phyloP scores from a whole-genome alignment of 2,113 vertebrate genomes.

The Equus quagga region DNA sequence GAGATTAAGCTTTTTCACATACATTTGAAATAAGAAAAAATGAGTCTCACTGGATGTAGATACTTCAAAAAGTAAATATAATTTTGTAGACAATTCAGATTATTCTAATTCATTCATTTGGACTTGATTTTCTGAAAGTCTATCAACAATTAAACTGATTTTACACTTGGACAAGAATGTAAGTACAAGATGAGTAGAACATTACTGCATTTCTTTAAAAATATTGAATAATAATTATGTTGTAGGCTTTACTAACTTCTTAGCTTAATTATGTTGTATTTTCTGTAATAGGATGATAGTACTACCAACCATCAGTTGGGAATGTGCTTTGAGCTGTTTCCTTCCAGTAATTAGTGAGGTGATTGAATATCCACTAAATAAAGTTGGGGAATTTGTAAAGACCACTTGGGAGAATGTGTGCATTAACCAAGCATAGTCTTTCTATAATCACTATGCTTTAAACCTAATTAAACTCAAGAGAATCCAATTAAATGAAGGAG shows the following conservation, averaged over 20 bases:
- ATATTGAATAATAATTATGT: slow-evolving; percentile 6
- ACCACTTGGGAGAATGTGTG: slow-evolving; percentile 60
- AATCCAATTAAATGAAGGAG: slow-evolving; percentile 66
- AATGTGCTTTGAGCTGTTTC: slow-evolving; percentile 55
- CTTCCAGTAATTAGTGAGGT: slow-evolving; percentile 69
- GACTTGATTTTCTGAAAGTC: not conserved
- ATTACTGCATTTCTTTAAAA: slow-evolving; percentile 11
- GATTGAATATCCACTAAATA: slow-evolving; percentile 72
- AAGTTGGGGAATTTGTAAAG: slow-evolving; percentile 62
- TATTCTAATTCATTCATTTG: slow-evolving; percentile 9
- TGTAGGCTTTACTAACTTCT: slow-evolving; percentile 60
- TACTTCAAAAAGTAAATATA: not conserved
- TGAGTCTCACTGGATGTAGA: not conserved
- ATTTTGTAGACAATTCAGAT: not conserved
- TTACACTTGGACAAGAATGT: not conserved
- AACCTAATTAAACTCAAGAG: slow-evolving; percentile 76
- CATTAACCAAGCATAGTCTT: slow-evolving; percentile 59
- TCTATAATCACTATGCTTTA: slow-evolving; percentile 74
- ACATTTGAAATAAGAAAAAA: not conserved
- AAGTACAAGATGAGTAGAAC: not conserved
- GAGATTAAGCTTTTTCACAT: not conserved
- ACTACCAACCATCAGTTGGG: not conserved
- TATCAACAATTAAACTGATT: not conserved
- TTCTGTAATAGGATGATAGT: slow-evolving; percentile 37
- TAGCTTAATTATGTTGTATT: slow-evolving; percentile 14